Conservation (phyloP, 2,797 vertebrate species). For the Catostomus latipinnis region DNA sequence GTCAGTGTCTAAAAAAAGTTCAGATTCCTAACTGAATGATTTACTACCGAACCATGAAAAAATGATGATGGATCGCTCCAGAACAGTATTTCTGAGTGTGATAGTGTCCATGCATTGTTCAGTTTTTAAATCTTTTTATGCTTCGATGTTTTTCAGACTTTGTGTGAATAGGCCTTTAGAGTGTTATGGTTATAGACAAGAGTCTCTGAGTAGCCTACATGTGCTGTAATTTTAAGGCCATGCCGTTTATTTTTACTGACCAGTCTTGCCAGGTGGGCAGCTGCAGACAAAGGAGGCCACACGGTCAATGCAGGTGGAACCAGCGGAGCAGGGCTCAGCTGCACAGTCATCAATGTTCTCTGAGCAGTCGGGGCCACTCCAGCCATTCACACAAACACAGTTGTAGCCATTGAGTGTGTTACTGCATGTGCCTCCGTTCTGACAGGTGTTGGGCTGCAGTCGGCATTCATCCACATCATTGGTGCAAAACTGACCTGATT, state of each 20-base stretch:
- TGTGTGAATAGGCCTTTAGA: too few species aligned
- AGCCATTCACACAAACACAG: slow-evolving; percentile 85
- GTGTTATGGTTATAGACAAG: too few species aligned
- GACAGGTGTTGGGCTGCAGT: slow-evolving; percentile 85
- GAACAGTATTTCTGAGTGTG: too few species aligned
- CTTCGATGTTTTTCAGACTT: too few species aligned
- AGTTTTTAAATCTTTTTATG: too few species aligned
- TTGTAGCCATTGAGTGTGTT: slow-evolving; percentile 77
- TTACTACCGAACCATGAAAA: too few species aligned
- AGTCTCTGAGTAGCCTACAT: too few species aligned
- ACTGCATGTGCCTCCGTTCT: slow-evolving; percentile 84
- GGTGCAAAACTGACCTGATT: slow-evolving; percentile 81
- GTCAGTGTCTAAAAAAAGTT: too few species aligned
- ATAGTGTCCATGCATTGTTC: too few species aligned
- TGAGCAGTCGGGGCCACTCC: slow-evolving; percentile 83
- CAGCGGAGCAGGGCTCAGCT: slow-evolving; percentile 71
- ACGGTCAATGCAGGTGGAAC: slow-evolving; percentile 81
- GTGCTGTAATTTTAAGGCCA: too few species aligned
- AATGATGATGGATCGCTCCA: too few species aligned
- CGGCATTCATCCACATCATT: slow-evolving; percentile 85
- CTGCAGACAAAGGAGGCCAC: slow-evolving; percentile 82
- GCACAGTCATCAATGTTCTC: slow-evolving; percentile 85
- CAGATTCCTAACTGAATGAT: too few species aligned
- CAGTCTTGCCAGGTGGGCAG: slow-evolving; percentile 81
- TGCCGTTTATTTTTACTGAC: slow-evolving; percentile 60